Evolutionary conservation across 2,888 invertebrate genomes (phyloP).

Genomic region (Lasioglossum marginatum): DNA sequence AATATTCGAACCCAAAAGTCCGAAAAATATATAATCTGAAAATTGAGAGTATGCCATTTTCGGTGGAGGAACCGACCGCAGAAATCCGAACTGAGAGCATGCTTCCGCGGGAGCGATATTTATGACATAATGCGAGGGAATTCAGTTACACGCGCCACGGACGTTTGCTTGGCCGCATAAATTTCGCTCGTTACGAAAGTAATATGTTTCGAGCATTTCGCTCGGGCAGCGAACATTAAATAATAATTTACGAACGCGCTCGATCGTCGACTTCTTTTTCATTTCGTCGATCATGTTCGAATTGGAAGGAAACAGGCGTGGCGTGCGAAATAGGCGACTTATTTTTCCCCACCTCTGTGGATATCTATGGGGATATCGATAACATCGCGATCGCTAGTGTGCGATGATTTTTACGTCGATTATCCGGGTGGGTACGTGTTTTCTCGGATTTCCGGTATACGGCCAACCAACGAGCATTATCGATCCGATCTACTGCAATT

Average conservation of each 20-base stretch:
- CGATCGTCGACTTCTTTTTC: background rate
- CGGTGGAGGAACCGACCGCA: background rate
- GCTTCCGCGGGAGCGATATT: background rate
- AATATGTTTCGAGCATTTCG: slow-evolving; percentile 24
- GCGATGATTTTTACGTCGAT: slow-evolving; percentile 14
- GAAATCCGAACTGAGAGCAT: background rate
- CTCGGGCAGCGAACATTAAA: slow-evolving; percentile 26
- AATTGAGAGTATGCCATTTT: background rate
- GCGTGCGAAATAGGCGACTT: background rate
- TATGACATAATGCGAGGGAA: background rate
- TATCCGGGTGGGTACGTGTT: slow-evolving; percentile 5
- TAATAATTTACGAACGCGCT: slow-evolving; percentile 18
- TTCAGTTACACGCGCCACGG: background rate
- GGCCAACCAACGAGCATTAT: background rate
- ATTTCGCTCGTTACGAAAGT: slow-evolving; percentile 27
- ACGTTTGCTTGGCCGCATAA: slow-evolving; percentile 27
- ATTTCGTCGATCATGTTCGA: background rate
- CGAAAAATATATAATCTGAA: background rate
- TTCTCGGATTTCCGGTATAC: slow-evolving; percentile 27
- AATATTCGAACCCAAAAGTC: background rate
- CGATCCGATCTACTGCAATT: slow-evolving; percentile 39
- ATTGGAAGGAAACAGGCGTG: slow-evolving; percentile 12
- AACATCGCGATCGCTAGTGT: background rate
- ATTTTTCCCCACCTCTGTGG: background rate
- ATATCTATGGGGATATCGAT: background rate